These are phyloP conservation scores for Leptobrachium ailaonicum DNA, from an alignment of 2,113 vertebrate genomes.

Conservation along the genomic window DNA sequence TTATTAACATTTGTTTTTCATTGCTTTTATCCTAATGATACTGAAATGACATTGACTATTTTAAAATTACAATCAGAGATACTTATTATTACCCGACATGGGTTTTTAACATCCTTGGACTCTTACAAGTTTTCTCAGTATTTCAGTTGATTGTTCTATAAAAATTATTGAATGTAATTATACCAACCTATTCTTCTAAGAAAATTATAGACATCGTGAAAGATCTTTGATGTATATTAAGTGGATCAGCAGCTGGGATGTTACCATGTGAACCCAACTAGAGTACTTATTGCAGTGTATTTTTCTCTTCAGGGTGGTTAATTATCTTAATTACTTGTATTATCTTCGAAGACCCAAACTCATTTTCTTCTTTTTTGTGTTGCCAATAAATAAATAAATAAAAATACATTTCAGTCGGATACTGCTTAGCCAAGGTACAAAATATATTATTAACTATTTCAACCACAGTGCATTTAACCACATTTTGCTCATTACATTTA, in stretches of 20 bases:
- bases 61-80: conserved; percentile 31
- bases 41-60: conserved; percentile 35
- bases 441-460: background rate
- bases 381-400: conserved; percentile 62
- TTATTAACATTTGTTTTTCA: conserved; percentile 26
- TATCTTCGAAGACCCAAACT: conserved; percentile 81
- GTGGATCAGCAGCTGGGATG: conserved; percentile 68
- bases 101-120: conserved; percentile 28
- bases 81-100: conserved; percentile 42
- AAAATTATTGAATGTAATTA: background rate
- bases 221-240: conserved; percentile 59
- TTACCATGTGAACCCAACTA: conserved; percentile 70
- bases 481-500: too few relatives aligned
- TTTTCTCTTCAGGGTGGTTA: conserved; percentile 82
- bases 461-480: too few relatives aligned
- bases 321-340: conserved; percentile 87
- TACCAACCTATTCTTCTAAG: conserved; percentile 5
- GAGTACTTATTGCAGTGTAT: conserved; percentile 75
- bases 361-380: conserved; percentile 75
- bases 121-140: conserved; percentile 47
- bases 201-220: conserved; percentile 14
- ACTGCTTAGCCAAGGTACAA: conserved; percentile 57
- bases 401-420: conserved; percentile 58
- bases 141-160: accelerated
- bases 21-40: conserved; percentile 33